These are phyloP conservation scores for Drosophila fuyamai DNA, from an alignment of 1,140 invertebrate genomes.

Conservation along the genomic window DNA sequence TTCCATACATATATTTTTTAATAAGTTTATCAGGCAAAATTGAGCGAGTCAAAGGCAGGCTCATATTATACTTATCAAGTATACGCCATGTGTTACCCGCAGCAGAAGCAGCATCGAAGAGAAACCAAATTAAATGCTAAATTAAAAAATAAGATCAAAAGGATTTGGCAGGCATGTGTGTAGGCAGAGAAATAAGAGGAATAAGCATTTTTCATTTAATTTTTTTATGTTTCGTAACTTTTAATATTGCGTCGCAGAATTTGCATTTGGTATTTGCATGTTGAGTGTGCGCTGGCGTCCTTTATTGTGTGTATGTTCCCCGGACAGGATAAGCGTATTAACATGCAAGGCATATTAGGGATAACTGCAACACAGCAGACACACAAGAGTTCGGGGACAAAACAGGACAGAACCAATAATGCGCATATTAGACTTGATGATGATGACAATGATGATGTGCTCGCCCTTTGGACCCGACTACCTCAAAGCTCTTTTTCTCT, in stretches of 20 bases:
- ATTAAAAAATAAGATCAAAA: slow-evolving; percentile 81
- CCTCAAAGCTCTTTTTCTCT: not conserved
- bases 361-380: slow-evolving; percentile 59
- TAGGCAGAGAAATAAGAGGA: slow-evolving; percentile 13
- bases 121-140: slow-evolving; percentile 70
- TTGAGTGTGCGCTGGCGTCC: slow-evolving; percentile 43
- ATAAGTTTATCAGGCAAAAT: slow-evolving; percentile 64
- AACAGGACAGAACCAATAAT: slow-evolving; percentile 78
- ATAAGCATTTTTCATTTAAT: slow-evolving; percentile 17
- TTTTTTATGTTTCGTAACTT: slow-evolving; percentile 21
- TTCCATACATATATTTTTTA: slow-evolving; percentile 42
- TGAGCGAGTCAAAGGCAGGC: slow-evolving; percentile 37
- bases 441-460: slow-evolving; percentile 60
- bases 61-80: slow-evolving; percentile 54
- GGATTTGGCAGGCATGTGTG: slow-evolving; percentile 55
- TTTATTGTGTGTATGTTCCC: slow-evolving; percentile 47
- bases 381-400: slow-evolving; percentile 16
- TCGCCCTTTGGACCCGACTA: not conserved
- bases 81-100: slow-evolving; percentile 72
- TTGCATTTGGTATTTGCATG: slow-evolving; percentile 81
- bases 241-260: slow-evolving; percentile 71
- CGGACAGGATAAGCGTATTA: slow-evolving; percentile 61
- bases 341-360: slow-evolving; percentile 75
- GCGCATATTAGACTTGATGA: slow-evolving; percentile 81
- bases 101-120: slow-evolving; percentile 11